phyloP scores from a whole-genome alignment of 2,888 invertebrate species.

The Scelioninae gen. 1 region DNA sequence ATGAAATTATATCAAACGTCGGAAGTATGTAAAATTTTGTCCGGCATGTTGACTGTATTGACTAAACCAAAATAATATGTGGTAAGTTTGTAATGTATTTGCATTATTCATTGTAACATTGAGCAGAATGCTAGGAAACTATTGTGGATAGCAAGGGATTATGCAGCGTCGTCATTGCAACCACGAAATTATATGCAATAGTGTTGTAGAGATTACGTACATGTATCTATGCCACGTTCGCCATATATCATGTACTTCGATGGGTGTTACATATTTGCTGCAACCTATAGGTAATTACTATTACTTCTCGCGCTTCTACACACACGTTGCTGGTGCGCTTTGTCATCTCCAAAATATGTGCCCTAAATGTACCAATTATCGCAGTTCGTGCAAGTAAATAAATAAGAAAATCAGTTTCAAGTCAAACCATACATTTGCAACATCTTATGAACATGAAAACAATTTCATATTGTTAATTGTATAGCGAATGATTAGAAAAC shows the following conservation, averaged over 20 bases:
- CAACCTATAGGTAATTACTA: conserved; percentile 50
- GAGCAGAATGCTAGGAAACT: conserved; percentile 43
- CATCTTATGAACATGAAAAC: background rate
- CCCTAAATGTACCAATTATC: conserved; percentile 34
- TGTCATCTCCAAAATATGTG: conserved; percentile 53
- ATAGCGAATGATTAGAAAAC: too few relatives aligned
- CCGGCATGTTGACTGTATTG: conserved; percentile 24
- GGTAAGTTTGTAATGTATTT: conserved; percentile 43
- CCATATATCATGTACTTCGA: conserved; percentile 44
- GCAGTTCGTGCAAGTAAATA: background rate
- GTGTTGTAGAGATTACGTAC: conserved; percentile 50
- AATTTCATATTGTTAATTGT: too few relatives aligned
- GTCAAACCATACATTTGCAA: background rate
- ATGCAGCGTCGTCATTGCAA: conserved; percentile 49
- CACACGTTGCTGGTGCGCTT: conserved; percentile 38
- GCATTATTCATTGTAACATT: conserved; percentile 46
- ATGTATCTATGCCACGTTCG: conserved; percentile 44
- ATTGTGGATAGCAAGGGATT: conserved; percentile 37
- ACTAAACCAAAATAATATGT: conserved; percentile 41
- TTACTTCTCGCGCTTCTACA: conserved; percentile 32
- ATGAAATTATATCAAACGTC: conserved; percentile 1
- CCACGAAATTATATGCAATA: conserved; percentile 55
- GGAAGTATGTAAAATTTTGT: conserved; percentile 5
- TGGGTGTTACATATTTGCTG: conserved; percentile 54
- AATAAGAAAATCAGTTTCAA: conserved; percentile 16